phyloP scores from a whole-genome alignment of 2,888 invertebrate species.

The Xylocampa areola region DNA sequence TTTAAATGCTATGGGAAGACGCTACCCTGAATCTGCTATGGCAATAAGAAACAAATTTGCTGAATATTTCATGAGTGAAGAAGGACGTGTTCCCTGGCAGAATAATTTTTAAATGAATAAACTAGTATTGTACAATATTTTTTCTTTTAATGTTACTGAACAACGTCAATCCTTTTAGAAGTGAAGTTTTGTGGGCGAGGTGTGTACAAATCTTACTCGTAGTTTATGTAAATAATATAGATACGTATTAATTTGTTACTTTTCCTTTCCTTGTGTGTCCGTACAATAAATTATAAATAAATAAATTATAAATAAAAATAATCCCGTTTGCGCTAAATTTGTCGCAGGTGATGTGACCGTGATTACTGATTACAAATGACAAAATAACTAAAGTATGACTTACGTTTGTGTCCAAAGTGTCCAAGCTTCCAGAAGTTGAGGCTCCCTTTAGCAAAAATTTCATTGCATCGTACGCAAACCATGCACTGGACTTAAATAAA shows the following conservation, averaged over 20 bases:
- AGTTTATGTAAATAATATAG: no score
- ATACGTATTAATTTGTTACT: no score
- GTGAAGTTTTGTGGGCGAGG: constrained; percentile 31
- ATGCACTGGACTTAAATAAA: no score
- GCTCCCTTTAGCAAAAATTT: constrained; percentile 48
- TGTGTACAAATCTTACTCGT: no score
- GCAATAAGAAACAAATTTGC: constrained; percentile 41
- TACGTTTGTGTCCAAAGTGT: constrained; percentile 47
- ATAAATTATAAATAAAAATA: no score
- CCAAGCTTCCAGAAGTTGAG: constrained; percentile 48
- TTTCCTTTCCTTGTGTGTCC: no score
- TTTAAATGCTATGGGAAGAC: constrained; percentile 21
- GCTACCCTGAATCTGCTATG: constrained; percentile 17
- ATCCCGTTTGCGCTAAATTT: constrained; percentile 29
- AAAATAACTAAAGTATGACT: constrained; percentile 38
- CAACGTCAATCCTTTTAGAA: constrained; percentile 18
- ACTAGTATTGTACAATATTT: constrained; percentile 32
- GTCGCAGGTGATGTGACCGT: constrained; percentile 28
- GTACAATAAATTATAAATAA: no score
- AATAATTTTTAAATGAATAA: constrained; percentile 38
- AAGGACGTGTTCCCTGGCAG: constrained; percentile 43
- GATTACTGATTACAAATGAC: constrained; percentile 23
- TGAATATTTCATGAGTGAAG: constrained; percentile 44
- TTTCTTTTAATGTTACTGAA: constrained; percentile 30
- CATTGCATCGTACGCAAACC: constrained; percentile 53